Base-by-base conservation (phyloP, 2,888 invertebrate species). In the Amblyteles armatorius region DNA sequence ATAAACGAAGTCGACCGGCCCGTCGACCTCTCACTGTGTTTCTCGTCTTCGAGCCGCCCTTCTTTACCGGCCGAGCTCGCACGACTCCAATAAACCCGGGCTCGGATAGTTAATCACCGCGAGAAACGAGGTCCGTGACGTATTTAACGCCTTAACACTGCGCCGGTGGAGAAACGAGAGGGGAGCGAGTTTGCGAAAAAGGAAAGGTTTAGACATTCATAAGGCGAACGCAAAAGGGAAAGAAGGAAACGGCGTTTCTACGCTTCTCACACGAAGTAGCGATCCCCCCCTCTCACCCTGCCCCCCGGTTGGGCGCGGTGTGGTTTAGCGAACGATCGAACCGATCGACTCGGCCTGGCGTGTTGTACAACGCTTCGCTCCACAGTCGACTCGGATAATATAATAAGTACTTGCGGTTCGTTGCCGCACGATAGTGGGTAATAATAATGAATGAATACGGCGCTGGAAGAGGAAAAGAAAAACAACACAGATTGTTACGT, bases 71-170 rank as follows among this genome's bases (percentile, higher is more conserved):
- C 36, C 36, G 48, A 16, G 71, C 33, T 52, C 50, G 52, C 50
- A 55, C 71, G 50, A 52, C 71, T 71, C 55, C n/a, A 29, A 71
- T 71, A 71, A 67, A 33, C 76, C 36, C 16, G 29, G 19, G 3
- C 50, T 50, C 50, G 71, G 60, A 50, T 63, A 63, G 48, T 76
- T 57, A 76, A 72, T 72, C 76, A 63, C 63, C 60, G 76, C 44
- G 76, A 76, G 76, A 22, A 76, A 76, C 72, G 36, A 55, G 55
- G 55, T 6, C 55, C 72, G 36, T 72, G 72, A 72, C 36, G 55
- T 72, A 55, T 72, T 72, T 52, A 52, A 72, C 36, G 72, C 67
- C 67, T 67, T 36, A 40, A 22, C 67, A 67, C 67, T 6, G 29
- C 29, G 26, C 57, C 22, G 9, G 71, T 11, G 52, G 16, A 50